These are phyloP conservation scores for Phaethon lepturus DNA, from an alignment of 2,113 vertebrate genomes.

Conservation along the genomic window DNA sequence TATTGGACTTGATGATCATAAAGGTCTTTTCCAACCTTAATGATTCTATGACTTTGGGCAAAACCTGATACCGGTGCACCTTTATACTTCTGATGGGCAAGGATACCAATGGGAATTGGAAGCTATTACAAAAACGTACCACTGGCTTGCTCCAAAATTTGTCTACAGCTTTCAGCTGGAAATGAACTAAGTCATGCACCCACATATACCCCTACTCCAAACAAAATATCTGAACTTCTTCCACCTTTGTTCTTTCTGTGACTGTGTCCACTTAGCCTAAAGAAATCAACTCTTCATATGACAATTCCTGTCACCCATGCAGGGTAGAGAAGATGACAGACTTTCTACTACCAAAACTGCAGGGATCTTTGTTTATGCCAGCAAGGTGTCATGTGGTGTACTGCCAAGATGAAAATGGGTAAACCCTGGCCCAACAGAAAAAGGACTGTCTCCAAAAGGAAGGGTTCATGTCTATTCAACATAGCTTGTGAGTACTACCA, in stretches of 20 bases:
- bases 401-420: not conserved
- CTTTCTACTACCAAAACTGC: not conserved
- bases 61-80: not conserved
- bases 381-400: not conserved
- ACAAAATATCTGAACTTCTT: not conserved
- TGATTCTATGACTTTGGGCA: not conserved
- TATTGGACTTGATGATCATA: not conserved
- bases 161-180: not conserved
- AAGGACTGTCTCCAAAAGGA: not conserved
- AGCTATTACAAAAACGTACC: not conserved
- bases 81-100: not conserved
- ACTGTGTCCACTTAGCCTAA: not conserved
- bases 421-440: not conserved
- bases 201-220: not conserved
- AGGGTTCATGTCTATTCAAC: not conserved
- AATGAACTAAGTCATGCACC: not conserved
- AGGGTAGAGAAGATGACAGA: not conserved
- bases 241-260: not conserved
- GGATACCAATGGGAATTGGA: not conserved
- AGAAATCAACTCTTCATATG: not conserved
- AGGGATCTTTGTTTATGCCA: not conserved
- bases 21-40: no score
- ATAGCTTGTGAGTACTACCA: not conserved
- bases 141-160: not conserved
- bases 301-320: not conserved